These are phyloP conservation scores for Onychostruthus taczanowskii DNA, from an alignment of 2,113 vertebrate genomes.

Conservation along the genomic window DNA sequence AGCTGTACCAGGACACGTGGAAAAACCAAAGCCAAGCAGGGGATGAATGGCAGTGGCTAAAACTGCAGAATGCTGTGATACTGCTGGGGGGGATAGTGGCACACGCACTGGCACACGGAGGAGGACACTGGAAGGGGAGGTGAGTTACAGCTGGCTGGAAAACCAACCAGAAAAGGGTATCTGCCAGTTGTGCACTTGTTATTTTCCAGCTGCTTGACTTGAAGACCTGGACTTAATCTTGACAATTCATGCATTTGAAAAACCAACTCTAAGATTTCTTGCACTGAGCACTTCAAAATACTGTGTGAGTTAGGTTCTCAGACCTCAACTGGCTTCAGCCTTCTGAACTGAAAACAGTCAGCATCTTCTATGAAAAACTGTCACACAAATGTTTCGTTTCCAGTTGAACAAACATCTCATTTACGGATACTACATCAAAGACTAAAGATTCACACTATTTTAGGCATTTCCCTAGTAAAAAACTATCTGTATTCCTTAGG, in stretches of 20 bases:
- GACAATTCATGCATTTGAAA: neutral
- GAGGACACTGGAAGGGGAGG: neutral
- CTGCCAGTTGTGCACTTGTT: neutral
- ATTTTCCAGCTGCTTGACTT: neutral
- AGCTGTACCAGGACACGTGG: rapidly evolving
- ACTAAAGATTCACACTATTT: neutral
- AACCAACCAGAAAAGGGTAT: neutral
- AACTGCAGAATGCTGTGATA: neutral
- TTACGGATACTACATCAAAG: neutral
- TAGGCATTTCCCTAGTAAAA: neutral
- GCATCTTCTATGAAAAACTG: neutral
- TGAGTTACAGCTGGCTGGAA: neutral
- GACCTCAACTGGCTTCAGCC: neutral
- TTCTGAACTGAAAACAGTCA: neutral
- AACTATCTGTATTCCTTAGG: neutral
- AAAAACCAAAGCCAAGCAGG: rapidly evolving
- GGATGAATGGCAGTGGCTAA: neutral
- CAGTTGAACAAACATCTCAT: neutral
- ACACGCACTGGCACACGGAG: neutral
- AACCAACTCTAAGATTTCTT: neutral
- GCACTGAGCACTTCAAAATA: neutral
- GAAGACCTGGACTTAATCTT: neutral
- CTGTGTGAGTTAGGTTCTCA: neutral
- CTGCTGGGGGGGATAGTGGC: neutral
- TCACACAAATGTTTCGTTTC: neutral